Evolutionary conservation across 1,140 invertebrate genomes (phyloP).

Genomic region (Saccostrea glomerata): DNA sequence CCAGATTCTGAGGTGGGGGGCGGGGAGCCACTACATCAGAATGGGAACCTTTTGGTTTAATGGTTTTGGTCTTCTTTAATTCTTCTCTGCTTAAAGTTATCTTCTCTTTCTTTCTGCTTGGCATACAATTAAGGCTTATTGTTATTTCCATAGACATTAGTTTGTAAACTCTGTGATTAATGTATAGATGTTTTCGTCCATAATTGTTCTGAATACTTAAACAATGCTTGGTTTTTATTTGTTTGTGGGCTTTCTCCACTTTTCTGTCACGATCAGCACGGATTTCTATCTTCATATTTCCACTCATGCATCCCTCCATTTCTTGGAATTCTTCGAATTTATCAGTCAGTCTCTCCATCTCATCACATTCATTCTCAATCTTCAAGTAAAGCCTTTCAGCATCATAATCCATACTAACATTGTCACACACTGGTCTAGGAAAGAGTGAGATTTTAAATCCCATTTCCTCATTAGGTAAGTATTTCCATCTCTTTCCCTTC

Average conservation of each 20-base stretch:
- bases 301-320: conserved; percentile 50
- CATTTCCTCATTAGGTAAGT: conserved; percentile 53
- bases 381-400: conserved; percentile 47
- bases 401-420: conserved; percentile 41
- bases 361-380: conserved; percentile 58
- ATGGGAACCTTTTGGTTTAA: conserved; percentile 26
- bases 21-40: conserved; percentile 19
- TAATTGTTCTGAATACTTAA: conserved; percentile 69
- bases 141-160: conserved; percentile 61
- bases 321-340: conserved; percentile 54
- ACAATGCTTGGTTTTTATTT: conserved; percentile 72
- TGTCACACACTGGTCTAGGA: conserved; percentile 53
- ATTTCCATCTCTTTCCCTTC: conserved; percentile 71
- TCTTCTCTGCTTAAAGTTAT: conserved; percentile 40
- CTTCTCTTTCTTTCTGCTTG: conserved; percentile 47
- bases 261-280: conserved; percentile 64
- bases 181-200: conserved; percentile 68
- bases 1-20: conserved; percentile 64
- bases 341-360: conserved; percentile 42
- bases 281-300: conserved; percentile 56
- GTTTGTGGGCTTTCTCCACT: conserved; percentile 66
- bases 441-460: conserved; percentile 69
- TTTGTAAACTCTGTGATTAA: conserved; percentile 71
- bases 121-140: conserved; percentile 55
- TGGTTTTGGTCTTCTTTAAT: conserved; percentile 14